phyloP scores from a whole-genome alignment of 2,113 vertebrate species.

The Trichechus manatus region DNA sequence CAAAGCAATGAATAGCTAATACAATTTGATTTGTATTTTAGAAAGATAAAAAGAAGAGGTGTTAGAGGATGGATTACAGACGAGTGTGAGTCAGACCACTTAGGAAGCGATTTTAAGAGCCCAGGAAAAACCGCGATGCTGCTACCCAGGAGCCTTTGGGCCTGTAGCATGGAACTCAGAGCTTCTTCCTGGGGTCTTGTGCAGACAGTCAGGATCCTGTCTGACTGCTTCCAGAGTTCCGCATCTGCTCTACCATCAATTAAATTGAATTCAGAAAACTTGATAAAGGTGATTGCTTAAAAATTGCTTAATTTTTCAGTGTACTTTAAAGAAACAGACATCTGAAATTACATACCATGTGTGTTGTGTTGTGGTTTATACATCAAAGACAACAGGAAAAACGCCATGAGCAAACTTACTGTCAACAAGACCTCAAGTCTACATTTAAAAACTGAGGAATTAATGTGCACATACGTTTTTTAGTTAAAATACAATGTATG shows the following conservation, averaged over 20 bases:
- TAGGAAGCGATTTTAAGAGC: not conserved
- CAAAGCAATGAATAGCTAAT: not conserved
- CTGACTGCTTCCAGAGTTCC: not conserved
- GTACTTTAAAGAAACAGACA: not conserved
- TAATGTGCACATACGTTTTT: not conserved
- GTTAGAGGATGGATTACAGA: not conserved
- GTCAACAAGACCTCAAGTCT: not conserved
- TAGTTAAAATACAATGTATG: not conserved
- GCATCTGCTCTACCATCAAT: not conserved
- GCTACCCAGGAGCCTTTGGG: not conserved
- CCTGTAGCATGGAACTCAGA: not conserved
- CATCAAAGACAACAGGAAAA: not conserved
- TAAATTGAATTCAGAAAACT: constrained; percentile 23
- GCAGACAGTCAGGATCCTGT: not conserved
- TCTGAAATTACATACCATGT: not conserved
- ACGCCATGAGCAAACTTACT: not conserved
- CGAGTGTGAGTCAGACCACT: not conserved
- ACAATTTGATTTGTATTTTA: not conserved
- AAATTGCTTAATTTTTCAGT: constrained; percentile 1
- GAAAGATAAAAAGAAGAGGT: not conserved
- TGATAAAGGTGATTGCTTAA: not conserved
- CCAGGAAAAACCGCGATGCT: not conserved
- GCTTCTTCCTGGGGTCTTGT: not conserved
- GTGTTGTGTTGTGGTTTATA: not conserved
- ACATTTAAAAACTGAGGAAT: not conserved